Base-by-base conservation (phyloP, 2,888 invertebrate genomes). In the Cremastobaeus sp. region DNA sequence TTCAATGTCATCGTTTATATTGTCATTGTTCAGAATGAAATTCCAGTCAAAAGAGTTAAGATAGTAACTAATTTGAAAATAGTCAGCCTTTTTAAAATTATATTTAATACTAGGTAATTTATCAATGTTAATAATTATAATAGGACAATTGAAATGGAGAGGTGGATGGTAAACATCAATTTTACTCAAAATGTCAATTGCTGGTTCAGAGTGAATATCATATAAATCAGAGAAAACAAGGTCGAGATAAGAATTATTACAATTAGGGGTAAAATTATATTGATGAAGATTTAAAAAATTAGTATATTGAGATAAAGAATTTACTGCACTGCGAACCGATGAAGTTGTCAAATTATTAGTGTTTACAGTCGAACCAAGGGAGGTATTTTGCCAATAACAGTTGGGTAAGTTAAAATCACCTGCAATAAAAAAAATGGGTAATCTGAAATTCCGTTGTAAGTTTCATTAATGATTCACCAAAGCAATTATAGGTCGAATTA, bases 321-420 rank as follows among this genome's bases (percentile, higher is more conserved):
- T 25, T 3, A 25, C 25, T n/a, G n/a, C n/a, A n/a, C n/a, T n/a
- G n/a, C n/a, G n/a, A n/a, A n/a, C n/a, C n/a, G n/a, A n/a, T 43
- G 43, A 21, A 2, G 21, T n/a, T 12, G 12, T 2, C 12, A 21
- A 6, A 11, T 20, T 30, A 20, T 17, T 6, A 17, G 21, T 43
- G 20, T 2, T 21, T 3, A 20, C n/a, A 21, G 43, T 21, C 6
- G 21, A 43, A 11, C 43, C 43, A 17, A 43, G 17, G 2, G 21
- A 21, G 9, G 45, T 9, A 30, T 45, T 45, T 12, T 14, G 45
- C 48, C 48, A 48, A 1, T 2, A n/a, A 12, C 2, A 5, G 32
- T 30, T 15, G 1, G 48, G 48, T 18, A 48, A 18, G 32, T 48
- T 48, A 48, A 48, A 48, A 12, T 48, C 48, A n/a, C 48, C 48